Conservation (phyloP, 2,888 invertebrate species). For the Drosophila kuntzei region DNA sequence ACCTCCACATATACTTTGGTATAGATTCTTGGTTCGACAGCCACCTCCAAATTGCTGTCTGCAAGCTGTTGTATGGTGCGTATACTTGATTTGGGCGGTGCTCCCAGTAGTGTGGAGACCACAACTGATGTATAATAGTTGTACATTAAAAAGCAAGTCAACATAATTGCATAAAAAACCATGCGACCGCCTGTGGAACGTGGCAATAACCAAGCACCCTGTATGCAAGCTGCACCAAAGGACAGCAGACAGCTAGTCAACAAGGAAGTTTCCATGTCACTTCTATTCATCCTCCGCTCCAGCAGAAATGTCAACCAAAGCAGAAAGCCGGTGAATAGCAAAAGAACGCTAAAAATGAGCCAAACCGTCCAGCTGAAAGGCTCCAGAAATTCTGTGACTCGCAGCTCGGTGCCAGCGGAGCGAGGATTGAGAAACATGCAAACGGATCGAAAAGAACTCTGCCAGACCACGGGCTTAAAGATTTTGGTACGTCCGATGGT, state of each 20-base stretch:
- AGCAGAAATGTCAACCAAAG: conserved; percentile 83
- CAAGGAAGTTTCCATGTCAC: conserved; percentile 70
- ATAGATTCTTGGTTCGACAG: conserved; percentile 86
- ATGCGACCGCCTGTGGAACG: conserved; percentile 85
- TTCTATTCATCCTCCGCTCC: conserved; percentile 52
- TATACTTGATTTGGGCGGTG: conserved; percentile 86
- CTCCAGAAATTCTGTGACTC: conserved; percentile 87
- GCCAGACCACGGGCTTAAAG: conserved; percentile 55
- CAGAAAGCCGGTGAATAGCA: conserved; percentile 81
- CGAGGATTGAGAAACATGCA: conserved; percentile 88
- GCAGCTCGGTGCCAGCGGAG: conserved; percentile 85
- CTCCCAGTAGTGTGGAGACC: conserved; percentile 87
- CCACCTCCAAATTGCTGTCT: conserved; percentile 86
- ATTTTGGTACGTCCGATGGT: conserved; percentile 55
- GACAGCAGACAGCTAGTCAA: conserved; percentile 83
- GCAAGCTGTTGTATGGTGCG: conserved; percentile 86
- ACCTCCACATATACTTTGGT: conserved; percentile 78
- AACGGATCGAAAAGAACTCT: conserved; percentile 80
- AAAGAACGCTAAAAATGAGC: conserved; percentile 85
- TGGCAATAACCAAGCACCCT: conserved; percentile 86
- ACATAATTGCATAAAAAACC: conserved; percentile 74
- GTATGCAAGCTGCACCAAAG: conserved; percentile 86
- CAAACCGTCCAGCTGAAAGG: conserved; percentile 87
- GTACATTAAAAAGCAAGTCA: conserved; percentile 86
- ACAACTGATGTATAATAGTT: conserved; percentile 89